Evolutionary conservation across 2,888 invertebrate genomes (phyloP).

Genomic region (Ecdyonurus torrentis): DNA sequence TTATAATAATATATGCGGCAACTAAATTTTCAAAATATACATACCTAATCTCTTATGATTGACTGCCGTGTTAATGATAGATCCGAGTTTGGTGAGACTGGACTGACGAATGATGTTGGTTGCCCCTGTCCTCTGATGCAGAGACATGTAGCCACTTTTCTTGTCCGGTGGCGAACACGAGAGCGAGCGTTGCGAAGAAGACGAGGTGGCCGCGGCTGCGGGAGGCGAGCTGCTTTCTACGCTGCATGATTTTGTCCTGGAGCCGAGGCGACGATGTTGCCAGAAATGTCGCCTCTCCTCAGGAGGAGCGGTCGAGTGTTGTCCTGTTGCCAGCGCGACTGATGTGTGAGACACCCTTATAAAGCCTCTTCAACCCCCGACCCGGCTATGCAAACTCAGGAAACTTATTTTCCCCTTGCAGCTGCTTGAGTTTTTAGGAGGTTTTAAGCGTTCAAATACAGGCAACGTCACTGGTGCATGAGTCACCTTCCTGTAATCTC

Average conservation of each 20-base stretch:
- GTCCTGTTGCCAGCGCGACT: neutral
- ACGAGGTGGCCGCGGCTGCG: neutral
- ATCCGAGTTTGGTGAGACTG: conserved; percentile 42
- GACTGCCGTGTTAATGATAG: conserved; percentile 42
- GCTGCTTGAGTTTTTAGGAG: too few relatives aligned
- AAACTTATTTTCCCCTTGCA: too few relatives aligned
- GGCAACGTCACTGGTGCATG: too few relatives aligned
- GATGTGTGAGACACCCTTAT: too few relatives aligned
- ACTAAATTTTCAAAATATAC: too few relatives aligned
- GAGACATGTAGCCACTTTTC: neutral
- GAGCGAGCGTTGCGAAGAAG: neutral
- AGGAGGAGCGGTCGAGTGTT: neutral
- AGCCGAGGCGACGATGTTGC: neutral
- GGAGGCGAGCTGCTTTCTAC: too few relatives aligned
- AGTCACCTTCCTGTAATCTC: too few relatives aligned
- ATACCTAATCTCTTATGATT: conserved; percentile 24
- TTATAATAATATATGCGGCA: too few relatives aligned
- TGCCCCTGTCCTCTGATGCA: neutral
- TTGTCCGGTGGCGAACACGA: neutral
- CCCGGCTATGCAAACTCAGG: too few relatives aligned
- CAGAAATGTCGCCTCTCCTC: neutral
- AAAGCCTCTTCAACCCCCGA: too few relatives aligned
- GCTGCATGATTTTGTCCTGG: too few relatives aligned
- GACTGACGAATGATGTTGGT: conserved; percentile 35
- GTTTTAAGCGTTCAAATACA: too few relatives aligned